Percentiles rank a stretch among this genome's conserved stretches.
phyloP scores from a whole-genome alignment of 2,888 invertebrate genomes.

The Phytoseiulus persimilis region DNA sequence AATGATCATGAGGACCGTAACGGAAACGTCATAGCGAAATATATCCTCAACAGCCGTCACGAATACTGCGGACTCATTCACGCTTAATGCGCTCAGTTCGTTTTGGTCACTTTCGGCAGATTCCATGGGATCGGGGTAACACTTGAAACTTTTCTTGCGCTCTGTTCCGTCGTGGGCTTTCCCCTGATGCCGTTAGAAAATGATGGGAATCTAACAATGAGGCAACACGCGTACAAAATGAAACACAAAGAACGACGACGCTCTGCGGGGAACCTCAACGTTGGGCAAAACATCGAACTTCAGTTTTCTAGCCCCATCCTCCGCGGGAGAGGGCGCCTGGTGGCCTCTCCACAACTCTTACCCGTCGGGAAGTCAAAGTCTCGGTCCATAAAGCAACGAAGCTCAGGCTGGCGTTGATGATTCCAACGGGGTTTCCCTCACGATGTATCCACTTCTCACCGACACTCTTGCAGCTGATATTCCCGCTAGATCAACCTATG shows the following conservation, averaged over 20 bases:
- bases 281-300: neutral
- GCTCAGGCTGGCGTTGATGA: neutral
- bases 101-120: neutral
- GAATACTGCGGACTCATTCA: neutral
- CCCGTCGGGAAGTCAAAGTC: neutral
- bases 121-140: neutral
- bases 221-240: no score
- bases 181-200: no score
- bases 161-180: no score
- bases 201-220: no score
- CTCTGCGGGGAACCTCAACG: neutral
- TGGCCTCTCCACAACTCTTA: neutral
- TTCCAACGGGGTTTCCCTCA: no score
- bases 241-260: neutral
- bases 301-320: neutral
- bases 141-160: no score
- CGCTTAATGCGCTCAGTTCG: neutral
- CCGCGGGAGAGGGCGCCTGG: neutral
- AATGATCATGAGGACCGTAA: conserved; percentile 41
- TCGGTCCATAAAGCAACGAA: neutral
- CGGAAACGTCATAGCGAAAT: conserved; percentile 21
- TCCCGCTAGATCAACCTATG: no score
- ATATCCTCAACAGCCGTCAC: neutral
- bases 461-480: no score
- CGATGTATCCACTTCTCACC: no score